These are phyloP conservation scores for Miichthys miiuy DNA, from an alignment of 2,797 vertebrate species.

Conservation along the genomic window DNA sequence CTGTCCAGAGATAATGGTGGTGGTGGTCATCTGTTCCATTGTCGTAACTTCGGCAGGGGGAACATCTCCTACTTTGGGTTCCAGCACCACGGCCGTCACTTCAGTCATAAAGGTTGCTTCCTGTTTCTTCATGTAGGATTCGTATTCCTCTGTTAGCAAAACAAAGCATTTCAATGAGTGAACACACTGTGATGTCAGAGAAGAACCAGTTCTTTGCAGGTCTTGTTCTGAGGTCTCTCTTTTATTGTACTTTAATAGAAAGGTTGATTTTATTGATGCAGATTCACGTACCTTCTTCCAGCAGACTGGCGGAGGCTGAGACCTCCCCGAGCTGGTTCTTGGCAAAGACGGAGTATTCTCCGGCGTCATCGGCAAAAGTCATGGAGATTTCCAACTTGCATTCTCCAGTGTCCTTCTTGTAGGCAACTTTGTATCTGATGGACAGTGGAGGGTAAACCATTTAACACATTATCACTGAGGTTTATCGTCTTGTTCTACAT, in stretches of 20 bases:
- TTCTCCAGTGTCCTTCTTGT: conserved; percentile 92
- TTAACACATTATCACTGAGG: too few relatives aligned
- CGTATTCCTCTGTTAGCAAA: conserved; percentile 89
- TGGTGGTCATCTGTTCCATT: conserved; percentile 90
- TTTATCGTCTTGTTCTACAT: too few relatives aligned
- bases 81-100: conserved; percentile 85
- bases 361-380: conserved; percentile 98
- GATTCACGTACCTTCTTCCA: conserved; percentile 92
- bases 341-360: conserved; percentile 93
- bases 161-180: background rate
- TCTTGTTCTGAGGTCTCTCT: background rate
- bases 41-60: conserved; percentile 82
- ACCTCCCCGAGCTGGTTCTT: conserved; percentile 94
- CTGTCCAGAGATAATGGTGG: conserved; percentile 86
- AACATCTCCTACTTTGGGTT: conserved; percentile 79
- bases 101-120: conserved; percentile 89
- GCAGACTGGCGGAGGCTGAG: conserved; percentile 89
- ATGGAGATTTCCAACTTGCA: conserved; percentile 98
- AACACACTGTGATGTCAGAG: background rate
- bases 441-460: background rate
- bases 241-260: background rate
- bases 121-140: conserved; percentile 90
- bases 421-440: conserved; percentile 86
- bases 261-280: background rate
- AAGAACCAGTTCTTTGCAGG: background rate